Conservation (phyloP, 2,888 invertebrate species). For the Lasius platythorax region DNA sequence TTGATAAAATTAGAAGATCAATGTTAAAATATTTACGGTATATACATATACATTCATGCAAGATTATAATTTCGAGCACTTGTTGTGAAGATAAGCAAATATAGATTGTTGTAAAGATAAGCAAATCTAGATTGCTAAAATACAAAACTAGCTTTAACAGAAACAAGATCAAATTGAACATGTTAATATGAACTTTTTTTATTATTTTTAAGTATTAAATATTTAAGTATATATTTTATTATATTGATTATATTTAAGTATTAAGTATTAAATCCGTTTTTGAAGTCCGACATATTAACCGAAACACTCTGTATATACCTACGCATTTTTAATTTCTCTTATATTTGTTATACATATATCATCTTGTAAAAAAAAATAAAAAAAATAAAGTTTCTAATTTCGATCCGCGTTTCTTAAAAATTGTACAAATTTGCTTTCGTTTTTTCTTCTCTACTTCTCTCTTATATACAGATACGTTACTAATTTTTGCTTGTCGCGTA, state of each 20-base stretch:
- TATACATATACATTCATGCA: not conserved
- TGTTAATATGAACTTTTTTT: not conserved
- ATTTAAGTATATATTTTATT: too few relatives aligned
- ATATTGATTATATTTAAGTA: too few relatives aligned
- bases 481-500: constrained; percentile 27
- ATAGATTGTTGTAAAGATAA: not conserved
- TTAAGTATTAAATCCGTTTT: not conserved
- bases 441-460: not conserved
- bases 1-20: not conserved
- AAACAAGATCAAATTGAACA: not conserved
- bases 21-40: not conserved
- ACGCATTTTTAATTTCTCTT: not conserved
- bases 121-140: not conserved
- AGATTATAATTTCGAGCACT: not conserved
- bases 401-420: not conserved
- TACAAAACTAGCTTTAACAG: not conserved
- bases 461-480: not conserved
- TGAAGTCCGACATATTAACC: not conserved
- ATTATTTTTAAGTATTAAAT: too few relatives aligned
- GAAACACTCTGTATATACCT: not conserved
- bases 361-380: not conserved
- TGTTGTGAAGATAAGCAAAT: not conserved
- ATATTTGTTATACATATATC: not conserved
- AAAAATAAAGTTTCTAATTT: constrained; percentile 16
- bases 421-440: not conserved